Percentiles rank a stretch among this genome's conserved stretches.
Conservation (phyloP, 2,888 invertebrate species). For the Fragum sueziense region DNA sequence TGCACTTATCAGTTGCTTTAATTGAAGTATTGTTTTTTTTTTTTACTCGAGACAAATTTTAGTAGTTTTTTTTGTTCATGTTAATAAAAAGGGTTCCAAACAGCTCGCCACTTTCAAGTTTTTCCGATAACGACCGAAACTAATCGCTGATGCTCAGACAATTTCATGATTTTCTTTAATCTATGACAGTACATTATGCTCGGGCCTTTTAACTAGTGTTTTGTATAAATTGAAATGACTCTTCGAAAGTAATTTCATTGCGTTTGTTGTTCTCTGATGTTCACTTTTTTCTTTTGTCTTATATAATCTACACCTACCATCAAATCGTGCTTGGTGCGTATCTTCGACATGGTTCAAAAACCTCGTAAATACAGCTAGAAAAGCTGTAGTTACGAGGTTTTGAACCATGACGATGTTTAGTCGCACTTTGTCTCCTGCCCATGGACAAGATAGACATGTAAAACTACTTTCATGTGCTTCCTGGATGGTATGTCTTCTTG, state of each 20-base stretch:
- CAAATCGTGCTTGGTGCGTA: background rate
- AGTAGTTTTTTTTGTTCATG: too few species aligned
- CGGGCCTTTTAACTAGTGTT: constrained; percentile 9
- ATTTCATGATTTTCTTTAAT: constrained; percentile 24
- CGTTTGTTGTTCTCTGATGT: background rate
- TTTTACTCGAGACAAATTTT: too few species aligned
- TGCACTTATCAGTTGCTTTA: too few species aligned
- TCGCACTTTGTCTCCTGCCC: background rate
- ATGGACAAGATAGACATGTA: background rate
- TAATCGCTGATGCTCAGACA: constrained; percentile 17
- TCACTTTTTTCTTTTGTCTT: background rate
- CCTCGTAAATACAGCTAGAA: too few species aligned
- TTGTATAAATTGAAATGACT: background rate
- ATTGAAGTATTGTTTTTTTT: too few species aligned
- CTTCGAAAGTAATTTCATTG: background rate
- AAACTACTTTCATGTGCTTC: background rate
- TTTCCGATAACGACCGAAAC: constrained; percentile 27
- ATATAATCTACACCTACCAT: background rate
- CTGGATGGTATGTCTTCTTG: background rate
- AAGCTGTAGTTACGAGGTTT: too few species aligned
- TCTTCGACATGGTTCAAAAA: too few species aligned
- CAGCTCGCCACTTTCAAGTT: constrained; percentile 3
- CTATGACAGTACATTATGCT: constrained; percentile 9
- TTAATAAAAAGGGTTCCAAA: background rate
- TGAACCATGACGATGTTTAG: too few species aligned